Percentiles rank a stretch among this genome's conserved stretches.
phyloP scores from a whole-genome alignment of 2,113 vertebrate species.

The Microcebus griseorufus region DNA sequence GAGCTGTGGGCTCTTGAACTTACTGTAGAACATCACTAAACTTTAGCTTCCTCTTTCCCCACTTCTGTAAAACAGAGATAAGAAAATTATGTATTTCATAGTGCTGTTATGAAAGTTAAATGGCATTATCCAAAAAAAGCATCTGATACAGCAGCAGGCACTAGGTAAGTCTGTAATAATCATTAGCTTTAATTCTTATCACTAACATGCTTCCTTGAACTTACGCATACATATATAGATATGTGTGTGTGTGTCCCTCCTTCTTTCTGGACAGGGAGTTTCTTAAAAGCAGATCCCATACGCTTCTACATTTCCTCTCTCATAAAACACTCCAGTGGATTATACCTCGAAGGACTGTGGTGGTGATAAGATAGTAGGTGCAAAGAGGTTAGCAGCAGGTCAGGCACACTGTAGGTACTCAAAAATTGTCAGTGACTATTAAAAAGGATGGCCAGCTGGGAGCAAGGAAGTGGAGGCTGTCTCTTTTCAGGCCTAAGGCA shows the following conservation, averaged over 20 bases:
- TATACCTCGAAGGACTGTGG: not conserved
- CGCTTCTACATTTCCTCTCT: not conserved
- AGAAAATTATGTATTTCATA: not conserved
- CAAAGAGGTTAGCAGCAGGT: not conserved
- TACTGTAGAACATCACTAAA: not conserved
- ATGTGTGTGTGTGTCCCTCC: not conserved
- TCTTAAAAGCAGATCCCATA: not conserved
- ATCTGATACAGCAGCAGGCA: not conserved
- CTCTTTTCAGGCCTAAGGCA: not conserved
- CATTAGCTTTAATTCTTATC: not conserved
- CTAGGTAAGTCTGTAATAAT: not conserved
- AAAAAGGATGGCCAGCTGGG: not conserved
- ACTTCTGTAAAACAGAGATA: slow-evolving; percentile 31
- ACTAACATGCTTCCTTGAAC: not conserved
- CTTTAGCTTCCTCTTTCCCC: not conserved
- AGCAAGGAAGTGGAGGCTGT: not conserved
- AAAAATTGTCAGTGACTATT: not conserved
- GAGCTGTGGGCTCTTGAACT: not conserved
- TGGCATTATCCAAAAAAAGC: slow-evolving; percentile 15
- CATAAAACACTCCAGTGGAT: not conserved
- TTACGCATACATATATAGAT: not conserved
- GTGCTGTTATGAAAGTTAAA: not conserved
- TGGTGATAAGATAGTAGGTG: not conserved
- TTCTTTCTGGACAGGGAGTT: not conserved
- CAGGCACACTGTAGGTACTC: not conserved